phyloP scores from a whole-genome alignment of 2,888 invertebrate species.

The Agonopterix alstromeriana region DNA sequence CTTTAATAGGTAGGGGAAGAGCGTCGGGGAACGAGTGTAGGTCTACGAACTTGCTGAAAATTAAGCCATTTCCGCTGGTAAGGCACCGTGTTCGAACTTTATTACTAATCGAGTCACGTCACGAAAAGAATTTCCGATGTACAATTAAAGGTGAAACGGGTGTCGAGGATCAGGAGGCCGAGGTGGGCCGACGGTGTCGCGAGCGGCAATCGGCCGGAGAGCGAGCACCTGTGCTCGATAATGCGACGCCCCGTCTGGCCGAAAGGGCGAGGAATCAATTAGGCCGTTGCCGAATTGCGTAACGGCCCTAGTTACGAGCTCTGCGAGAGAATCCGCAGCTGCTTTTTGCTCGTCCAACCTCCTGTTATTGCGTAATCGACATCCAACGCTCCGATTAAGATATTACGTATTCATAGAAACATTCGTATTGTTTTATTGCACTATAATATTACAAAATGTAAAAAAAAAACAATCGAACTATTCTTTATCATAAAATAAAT shows the following conservation, averaged over 20 bases:
- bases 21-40: slow-evolving; percentile 34
- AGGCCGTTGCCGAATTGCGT: slow-evolving; percentile 71
- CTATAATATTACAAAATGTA: too few species aligned
- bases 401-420: slow-evolving; percentile 61
- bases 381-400: slow-evolving; percentile 65
- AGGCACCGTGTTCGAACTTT: slow-evolving; percentile 48
- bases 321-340: slow-evolving; percentile 64
- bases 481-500: too few species aligned
- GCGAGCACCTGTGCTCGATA: slow-evolving; percentile 72
- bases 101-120: slow-evolving; percentile 62
- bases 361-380: slow-evolving; percentile 70
- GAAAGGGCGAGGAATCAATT: slow-evolving; percentile 74
- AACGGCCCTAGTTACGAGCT: slow-evolving; percentile 71
- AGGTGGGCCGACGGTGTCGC: slow-evolving; percentile 55
- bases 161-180: slow-evolving; percentile 43
- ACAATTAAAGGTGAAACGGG: slow-evolving; percentile 62
- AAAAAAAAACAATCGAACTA: too few species aligned
- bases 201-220: slow-evolving; percentile 57
- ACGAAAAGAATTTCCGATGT: slow-evolving; percentile 64
- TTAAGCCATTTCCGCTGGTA: slow-evolving; percentile 60
- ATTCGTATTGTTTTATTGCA: slow-evolving; percentile 40
- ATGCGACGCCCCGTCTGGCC: slow-evolving; percentile 70
- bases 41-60: slow-evolving; percentile 45
- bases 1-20: slow-evolving; percentile 34
- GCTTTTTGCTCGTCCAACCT: slow-evolving; percentile 71